Base-by-base conservation (phyloP, 2,113 vertebrate genomes). In the Mobula hypostoma region DNA sequence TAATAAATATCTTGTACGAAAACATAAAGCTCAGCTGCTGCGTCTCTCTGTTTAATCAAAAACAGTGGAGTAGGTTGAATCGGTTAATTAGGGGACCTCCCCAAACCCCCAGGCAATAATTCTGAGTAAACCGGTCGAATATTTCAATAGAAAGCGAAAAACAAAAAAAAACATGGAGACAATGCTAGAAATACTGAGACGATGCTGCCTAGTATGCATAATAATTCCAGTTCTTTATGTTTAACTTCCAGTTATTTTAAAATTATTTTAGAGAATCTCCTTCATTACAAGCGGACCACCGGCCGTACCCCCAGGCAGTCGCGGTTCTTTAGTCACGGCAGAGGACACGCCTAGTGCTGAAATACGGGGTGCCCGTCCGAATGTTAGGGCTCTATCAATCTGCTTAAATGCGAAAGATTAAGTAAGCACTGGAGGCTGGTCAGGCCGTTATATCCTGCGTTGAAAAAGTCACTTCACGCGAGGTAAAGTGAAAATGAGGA, bases 341-440 rank as follows among this genome's bases (percentile, higher is more conserved):
- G 17, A n/a, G 88, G 88, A 91, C 88, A 91, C 88, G 63, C 88
- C 9, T n/a, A 63, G 88, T 91, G 88, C 63, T 70, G 88, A 91
- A 91, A 32, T 36, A 32, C 5, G 68, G 12, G n/a, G n/a, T 19
- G 77, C 40, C 15, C 14, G 17, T 21, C 17, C 15, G 40, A 15
- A 15, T 17, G 17, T 48, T 82, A 0, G 36, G 7, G 36, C 32
- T 82, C 40, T 48, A 2, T 21, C 29, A 58, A 8, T 27, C 21
- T 3, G 21, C 5, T 48, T 82, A 40, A 56, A 40, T 7, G 36
- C 5, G 5, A 48, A 56, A 21, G 17, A 8, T 24, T 56, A 21
- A 83, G 7, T 56, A 21, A 83, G 7, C 80, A 1, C 14, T 4
- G 36, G 36, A 80, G 17, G 5, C 36, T 14, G 80, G 2, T 83